Evolutionary conservation across 2,888 invertebrate genomes (phyloP).

Genomic region (Cryptocheilus praepositus): DNA sequence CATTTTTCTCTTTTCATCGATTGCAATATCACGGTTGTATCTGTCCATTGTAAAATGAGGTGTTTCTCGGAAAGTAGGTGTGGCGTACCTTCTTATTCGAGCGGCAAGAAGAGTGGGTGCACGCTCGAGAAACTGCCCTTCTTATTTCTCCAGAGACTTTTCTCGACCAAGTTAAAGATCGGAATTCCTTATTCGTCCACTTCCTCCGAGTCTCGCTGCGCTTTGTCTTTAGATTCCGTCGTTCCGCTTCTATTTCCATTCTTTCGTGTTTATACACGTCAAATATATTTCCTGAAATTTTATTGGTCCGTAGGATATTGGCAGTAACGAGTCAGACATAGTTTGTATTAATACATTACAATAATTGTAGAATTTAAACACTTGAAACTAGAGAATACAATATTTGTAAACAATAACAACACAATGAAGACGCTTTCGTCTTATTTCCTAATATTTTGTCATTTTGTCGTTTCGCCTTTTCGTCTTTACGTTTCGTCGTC

Average conservation of each 20-base stretch:
- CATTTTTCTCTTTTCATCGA: too few relatives aligned
- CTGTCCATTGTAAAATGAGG: conserved; percentile 30
- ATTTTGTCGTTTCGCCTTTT: too few relatives aligned
- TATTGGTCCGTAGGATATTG: too few relatives aligned
- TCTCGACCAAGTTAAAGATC: conserved; percentile 44
- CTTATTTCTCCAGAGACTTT: conserved; percentile 64
- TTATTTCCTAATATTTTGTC: too few relatives aligned
- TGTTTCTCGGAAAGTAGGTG: conserved; percentile 22
- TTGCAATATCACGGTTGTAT: neutral
- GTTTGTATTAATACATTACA: too few relatives aligned
- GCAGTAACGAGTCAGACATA: too few relatives aligned
- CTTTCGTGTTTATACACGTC: conserved; percentile 7
- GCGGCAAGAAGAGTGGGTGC: neutral
- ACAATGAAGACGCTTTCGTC: too few relatives aligned
- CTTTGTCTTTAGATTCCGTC: conserved; percentile 33
- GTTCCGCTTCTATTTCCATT: conserved; percentile 19
- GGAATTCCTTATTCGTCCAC: conserved; percentile 20
- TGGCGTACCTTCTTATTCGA: neutral
- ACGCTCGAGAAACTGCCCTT: conserved; percentile 31
- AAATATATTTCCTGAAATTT: too few relatives aligned
- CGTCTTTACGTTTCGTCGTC: too few relatives aligned
- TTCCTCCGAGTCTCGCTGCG: conserved; percentile 10
- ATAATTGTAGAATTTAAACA: too few relatives aligned
- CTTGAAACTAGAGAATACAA: too few relatives aligned
- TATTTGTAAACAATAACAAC: too few relatives aligned